These are phyloP conservation scores for Baccha elongata DNA, from an alignment of 2,888 invertebrate genomes.

Conservation along the genomic window DNA sequence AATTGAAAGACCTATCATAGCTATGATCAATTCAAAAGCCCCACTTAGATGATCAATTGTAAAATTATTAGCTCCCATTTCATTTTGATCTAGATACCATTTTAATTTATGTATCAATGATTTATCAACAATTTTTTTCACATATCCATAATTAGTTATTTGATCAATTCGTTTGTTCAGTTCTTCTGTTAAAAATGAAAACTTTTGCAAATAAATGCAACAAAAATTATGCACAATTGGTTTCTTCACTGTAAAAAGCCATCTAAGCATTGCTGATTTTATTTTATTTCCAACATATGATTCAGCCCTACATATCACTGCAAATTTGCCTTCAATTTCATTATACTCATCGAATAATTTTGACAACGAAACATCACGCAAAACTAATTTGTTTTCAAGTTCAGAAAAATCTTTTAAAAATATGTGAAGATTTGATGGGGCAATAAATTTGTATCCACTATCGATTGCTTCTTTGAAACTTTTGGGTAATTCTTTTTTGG, in stretches of 20 bases:
- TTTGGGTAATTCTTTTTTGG: not conserved
- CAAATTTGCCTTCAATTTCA: not conserved
- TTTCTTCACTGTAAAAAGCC: not conserved
- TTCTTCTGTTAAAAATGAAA: conserved; percentile 7
- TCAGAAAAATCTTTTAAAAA: not conserved
- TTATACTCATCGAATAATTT: not conserved
- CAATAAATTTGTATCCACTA: conserved; percentile 8
- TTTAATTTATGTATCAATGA: not conserved
- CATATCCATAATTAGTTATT: not conserved
- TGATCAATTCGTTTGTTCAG: not conserved
- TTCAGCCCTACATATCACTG: not conserved
- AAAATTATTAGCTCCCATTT: not conserved
- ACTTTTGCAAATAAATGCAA: conserved; percentile 16
- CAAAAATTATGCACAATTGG: not conserved
- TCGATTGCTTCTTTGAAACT: conserved; percentile 1
- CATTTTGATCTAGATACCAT: not conserved
- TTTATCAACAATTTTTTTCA: not conserved
- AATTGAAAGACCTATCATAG: not conserved
- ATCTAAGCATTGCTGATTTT: not conserved
- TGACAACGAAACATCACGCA: not conserved
- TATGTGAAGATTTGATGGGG: not conserved
- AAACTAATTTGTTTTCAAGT: not conserved
- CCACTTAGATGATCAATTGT: not conserved
- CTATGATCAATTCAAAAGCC: not conserved
- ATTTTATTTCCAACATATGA: not conserved